Conservation (phyloP, 2,113 vertebrate genomes). For the Festucalex cinctus region DNA sequence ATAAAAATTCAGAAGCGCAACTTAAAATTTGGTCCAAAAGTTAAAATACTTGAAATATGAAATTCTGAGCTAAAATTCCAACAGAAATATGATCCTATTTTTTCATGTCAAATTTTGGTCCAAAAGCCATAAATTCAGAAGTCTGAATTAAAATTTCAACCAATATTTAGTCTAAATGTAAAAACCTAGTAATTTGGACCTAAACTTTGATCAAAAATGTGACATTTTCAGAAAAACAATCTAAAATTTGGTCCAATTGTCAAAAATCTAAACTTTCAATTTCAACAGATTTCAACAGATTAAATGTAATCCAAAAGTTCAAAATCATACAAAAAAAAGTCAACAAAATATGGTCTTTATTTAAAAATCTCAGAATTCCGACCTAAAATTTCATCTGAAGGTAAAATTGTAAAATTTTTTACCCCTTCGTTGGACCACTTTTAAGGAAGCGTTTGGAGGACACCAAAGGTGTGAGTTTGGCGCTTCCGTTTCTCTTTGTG, state of each 20-base stretch:
- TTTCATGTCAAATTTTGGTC: neutral
- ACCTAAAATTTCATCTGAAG: neutral
- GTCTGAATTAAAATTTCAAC: neutral
- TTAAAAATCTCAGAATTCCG: too few relatives aligned
- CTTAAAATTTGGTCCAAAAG: too few relatives aligned
- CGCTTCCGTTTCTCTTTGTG: slow-evolving; percentile 23
- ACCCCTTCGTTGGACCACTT: neutral
- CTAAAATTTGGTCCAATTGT: neutral
- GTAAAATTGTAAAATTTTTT: neutral
- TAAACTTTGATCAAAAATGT: neutral
- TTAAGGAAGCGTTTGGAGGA: neutral
- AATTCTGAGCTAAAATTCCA: neutral
- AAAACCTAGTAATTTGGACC: neutral
- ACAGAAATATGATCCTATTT: neutral
- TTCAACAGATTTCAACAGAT: too few relatives aligned
- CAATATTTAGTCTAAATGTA: neutral
- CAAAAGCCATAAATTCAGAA: neutral
- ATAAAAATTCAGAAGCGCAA: too few relatives aligned
- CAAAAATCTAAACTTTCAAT: neutral
- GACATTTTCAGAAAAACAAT: neutral
- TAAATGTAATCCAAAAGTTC: too few relatives aligned
- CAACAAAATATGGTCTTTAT: too few relatives aligned
- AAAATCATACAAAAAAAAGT: too few relatives aligned
- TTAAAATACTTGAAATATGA: too few relatives aligned
- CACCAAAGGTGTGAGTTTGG: neutral